Conservation (phyloP, 2,113 vertebrate species). For the Scomber colias region DNA sequence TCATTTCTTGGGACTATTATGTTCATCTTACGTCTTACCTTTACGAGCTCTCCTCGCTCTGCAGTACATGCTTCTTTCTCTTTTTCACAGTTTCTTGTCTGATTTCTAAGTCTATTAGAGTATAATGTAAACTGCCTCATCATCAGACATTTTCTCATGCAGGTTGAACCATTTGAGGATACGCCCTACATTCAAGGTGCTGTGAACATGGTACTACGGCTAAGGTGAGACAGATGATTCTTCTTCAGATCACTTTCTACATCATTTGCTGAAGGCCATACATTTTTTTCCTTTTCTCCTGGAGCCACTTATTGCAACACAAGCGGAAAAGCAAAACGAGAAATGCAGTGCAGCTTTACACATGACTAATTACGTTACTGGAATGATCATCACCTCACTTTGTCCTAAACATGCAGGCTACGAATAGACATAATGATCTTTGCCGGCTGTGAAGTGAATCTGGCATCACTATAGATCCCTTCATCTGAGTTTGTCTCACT, state of each 20-base stretch:
- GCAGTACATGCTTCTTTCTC: background rate
- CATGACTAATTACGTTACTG: background rate
- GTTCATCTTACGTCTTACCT: background rate
- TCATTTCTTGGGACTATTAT: constrained; percentile 5
- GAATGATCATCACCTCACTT: constrained; percentile 2
- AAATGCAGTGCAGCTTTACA: background rate
- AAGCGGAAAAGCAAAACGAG: background rate
- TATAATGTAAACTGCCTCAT: constrained; percentile 17
- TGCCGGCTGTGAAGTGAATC: constrained; percentile 28
- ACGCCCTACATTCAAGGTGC: constrained; percentile 86
- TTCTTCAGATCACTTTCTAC: background rate
- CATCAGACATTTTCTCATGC: constrained; percentile 59
- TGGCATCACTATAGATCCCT: constrained; percentile 27
- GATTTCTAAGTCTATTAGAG: background rate
- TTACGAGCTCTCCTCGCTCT: background rate
- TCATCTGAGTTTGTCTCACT: constrained; percentile 46
- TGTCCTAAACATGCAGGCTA: constrained; percentile 11
- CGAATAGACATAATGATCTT: constrained; percentile 28
- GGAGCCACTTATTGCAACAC: no score
- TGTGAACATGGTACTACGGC: constrained; percentile 96
- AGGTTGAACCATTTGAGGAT: constrained; percentile 89
- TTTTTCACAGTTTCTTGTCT: background rate
- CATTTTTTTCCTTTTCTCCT: no score
- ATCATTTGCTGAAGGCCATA: background rate
- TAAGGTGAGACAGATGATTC: constrained; percentile 88